These are phyloP conservation scores for Periophthalmodon schlosseri DNA, from an alignment of 2,113 vertebrate species.

Conservation along the genomic window DNA sequence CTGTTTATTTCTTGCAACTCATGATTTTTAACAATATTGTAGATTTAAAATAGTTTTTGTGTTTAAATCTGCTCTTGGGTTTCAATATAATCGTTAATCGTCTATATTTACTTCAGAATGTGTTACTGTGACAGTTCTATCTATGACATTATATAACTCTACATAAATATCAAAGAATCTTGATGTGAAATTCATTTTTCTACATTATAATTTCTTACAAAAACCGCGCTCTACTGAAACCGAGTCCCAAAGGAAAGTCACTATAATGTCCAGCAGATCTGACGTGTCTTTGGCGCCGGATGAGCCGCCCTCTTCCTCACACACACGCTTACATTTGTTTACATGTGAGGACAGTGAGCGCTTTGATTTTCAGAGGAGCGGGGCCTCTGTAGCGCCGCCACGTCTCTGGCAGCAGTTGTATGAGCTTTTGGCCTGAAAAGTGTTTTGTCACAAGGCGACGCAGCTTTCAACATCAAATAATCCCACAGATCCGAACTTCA, in stretches of 20 bases:
- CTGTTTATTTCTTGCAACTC: no score
- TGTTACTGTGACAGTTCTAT: no score
- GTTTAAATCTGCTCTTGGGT: no score
- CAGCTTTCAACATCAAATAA: constrained; percentile 20
- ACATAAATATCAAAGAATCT: no score
- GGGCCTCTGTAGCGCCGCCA: constrained; percentile 13
- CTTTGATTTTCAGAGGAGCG: constrained; percentile 50
- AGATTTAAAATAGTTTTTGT: no score
- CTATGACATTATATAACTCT: no score
- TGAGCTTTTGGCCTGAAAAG: constrained; percentile 1
- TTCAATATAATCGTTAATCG: no score
- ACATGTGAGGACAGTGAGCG: constrained; percentile 12
- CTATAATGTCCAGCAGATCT: not conserved
- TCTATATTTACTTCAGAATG: no score
- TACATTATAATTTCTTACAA: no score
- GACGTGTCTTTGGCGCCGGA: constrained; percentile 37
- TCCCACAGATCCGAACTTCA: not conserved
- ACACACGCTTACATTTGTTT: not conserved
- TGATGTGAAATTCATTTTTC: no score
- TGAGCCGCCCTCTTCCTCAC: constrained; percentile 11
- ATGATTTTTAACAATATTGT: no score
- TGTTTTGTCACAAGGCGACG: constrained; percentile 5
- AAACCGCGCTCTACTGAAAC: not conserved
- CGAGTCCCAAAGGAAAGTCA: not conserved
- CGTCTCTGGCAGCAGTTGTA: constrained; percentile 16